Evolutionary conservation across 2,797 vertebrate genomes (phyloP), one percentile per base, ranked within the genome.

Genomic region (Hydrocynus forskahlii): DNA sequence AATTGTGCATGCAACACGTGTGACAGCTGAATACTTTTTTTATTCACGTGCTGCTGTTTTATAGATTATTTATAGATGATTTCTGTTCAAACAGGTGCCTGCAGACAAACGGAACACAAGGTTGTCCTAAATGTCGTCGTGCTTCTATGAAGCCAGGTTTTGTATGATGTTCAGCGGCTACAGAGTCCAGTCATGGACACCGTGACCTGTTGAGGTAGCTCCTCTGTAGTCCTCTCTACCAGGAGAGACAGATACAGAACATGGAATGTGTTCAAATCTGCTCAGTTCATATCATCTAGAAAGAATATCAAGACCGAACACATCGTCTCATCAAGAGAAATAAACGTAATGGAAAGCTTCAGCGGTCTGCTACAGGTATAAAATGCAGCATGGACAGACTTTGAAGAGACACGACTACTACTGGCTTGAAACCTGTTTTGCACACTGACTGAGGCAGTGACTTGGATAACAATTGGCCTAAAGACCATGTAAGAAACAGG

Each of bases 81-180:
- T 75, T 86, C 68, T 75, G 12, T 86, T 67, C 8, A 79, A 86
- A 60, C 91, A 99, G 98, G 92, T 99, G 98, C 91, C 94, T 99
- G 50, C 97, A 99, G 92, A 97, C 94, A 76, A 96, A 96, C 0
- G 96, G 97, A 81, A 96, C 95, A 5, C 96, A 96, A 60, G 97
- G 96, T 67, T 99, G 98, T 89, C 97, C 98, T 25, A 98, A 97
- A 85, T 99, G 98, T 86, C 96, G 95, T 76, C 96, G 96, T 74
- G 93, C 95, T 9, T 97, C 97, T 67, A 92, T 99, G 94, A 99
- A 99, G 90, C 97, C 97, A 0, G 97, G 97, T 75, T 99, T 98
- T 80, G 98, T 99, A 89, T 99, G 96, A 99, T 72, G 14, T 66
- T 25, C 55, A 16, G 5, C 8, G 2, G 64, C 55, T 29, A 35